Conservation (phyloP, 2,797 vertebrate genomes). For the Macrochelys suwanniensis region DNA sequence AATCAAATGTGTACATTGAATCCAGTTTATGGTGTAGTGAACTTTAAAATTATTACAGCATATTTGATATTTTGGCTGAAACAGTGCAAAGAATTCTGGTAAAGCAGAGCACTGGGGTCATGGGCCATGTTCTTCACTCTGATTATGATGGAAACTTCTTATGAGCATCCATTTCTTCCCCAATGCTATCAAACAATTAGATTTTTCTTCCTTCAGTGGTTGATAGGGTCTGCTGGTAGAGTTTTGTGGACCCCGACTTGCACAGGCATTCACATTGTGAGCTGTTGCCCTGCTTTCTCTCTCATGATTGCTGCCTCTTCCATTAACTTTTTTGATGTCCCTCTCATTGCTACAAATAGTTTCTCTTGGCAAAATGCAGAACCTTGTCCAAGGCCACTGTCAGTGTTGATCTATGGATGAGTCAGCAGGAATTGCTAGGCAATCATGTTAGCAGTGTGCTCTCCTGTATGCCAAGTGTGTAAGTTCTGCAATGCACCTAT, state of each 20-base stretch:
- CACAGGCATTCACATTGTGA: neutral
- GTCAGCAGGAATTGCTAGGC: neutral
- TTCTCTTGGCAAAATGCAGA: neutral
- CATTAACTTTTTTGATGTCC: neutral
- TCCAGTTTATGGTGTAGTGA: constrained; percentile 21
- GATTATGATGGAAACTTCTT: neutral
- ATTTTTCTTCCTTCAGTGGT: too few relatives aligned
- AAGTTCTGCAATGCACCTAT: neutral
- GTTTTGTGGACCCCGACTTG: neutral
- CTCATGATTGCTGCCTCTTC: neutral
- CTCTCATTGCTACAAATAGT: neutral
- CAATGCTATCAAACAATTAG: too few relatives aligned
- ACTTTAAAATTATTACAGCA: constrained; percentile 14
- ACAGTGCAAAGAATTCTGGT: neutral
- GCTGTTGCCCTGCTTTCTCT: neutral
- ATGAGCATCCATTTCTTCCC: too few relatives aligned
- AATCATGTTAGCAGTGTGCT: neutral
- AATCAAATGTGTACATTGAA: neutral
- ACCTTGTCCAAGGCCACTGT: neutral
- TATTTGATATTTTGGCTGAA: neutral
- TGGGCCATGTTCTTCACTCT: constrained; percentile 39
- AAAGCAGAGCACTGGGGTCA: constrained; percentile 18
- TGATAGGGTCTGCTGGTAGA: too few relatives aligned
- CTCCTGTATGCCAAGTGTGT: neutral
- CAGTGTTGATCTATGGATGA: neutral